Base-by-base conservation (phyloP, 2,113 vertebrate species). In the Sebastes fasciatus region DNA sequence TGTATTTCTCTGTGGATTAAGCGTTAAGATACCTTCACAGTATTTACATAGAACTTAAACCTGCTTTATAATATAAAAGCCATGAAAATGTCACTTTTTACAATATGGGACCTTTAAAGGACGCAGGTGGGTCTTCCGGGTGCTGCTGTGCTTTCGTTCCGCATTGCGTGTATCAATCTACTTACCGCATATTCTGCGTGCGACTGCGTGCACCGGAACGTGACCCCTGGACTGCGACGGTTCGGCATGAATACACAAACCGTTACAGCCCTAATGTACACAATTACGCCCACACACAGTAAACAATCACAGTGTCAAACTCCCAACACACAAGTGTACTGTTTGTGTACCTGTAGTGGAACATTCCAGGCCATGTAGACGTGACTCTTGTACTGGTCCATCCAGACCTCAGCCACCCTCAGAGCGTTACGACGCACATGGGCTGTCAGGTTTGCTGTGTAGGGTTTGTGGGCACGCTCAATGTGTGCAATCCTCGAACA, bases 321-420 rank as follows among this genome's bases (percentile, higher is more conserved):
- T 14, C 5, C 2, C 8, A 4, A 45, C 34, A 23, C 45, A 73
- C 65, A 65, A n/a, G 12, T 21, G n/a, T 16, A 4, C 21, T 13
- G n/a, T 14, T 1, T 34, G 61, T 26, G 65, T 46, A 99, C 98
- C 14, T 96, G 97, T 92, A 97, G 97, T 16, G 97, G 98, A 84
- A 99, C 94, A 67, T 99, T 99, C 98, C 98, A 99, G 14, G 98
- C 98, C 98, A 99, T 99, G 95, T 99, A 99, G 40, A 99, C 98
- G 0, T 99, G 97, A 0, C 96, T 98, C 87, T 97, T 98, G 95
- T 97, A 97, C 88, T 98, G 94, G 1, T 99, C 98, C 98, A 99
- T 99, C 98, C 98, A 99, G 40, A 99, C 98, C 90, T 99, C 98
- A 0, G 98, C 98, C 0, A 96, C 97, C 8, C 98, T 93, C 85